Conservation (phyloP, 2,888 invertebrate species). For the Sabatieria punctata region DNA sequence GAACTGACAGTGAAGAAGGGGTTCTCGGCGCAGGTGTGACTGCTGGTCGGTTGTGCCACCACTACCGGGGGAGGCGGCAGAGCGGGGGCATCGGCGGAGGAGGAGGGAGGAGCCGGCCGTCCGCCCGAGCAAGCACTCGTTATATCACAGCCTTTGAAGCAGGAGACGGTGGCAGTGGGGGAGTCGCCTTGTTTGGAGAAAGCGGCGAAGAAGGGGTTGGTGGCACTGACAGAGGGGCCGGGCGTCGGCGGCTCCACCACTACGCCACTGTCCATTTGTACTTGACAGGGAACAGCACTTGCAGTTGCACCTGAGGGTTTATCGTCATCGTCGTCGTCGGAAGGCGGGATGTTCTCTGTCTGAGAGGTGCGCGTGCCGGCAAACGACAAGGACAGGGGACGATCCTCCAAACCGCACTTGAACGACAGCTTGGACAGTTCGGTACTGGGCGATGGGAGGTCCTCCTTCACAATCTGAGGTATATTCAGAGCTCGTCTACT, state of each 20-base stretch:
- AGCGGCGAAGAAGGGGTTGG: constrained; percentile 10
- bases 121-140: constrained; percentile 16
- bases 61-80: not conserved
- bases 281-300: not conserved
- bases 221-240: not conserved
- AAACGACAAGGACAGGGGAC: not conserved
- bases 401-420: too few species aligned
- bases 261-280: not conserved
- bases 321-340: not conserved
- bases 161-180: not conserved
- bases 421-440: constrained; percentile 20
- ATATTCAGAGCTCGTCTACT: constrained; percentile 6
- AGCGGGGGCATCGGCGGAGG: not conserved
- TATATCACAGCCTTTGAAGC: not conserved
- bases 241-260: not conserved
- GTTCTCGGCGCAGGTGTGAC: too few species aligned
- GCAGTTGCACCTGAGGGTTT: not conserved
- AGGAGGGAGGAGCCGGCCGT: constrained; percentile 10
- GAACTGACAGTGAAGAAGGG: too few species aligned
- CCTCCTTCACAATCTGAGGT: constrained; percentile 10
- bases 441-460: constrained; percentile 28
- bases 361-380: not conserved
- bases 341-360: too few species aligned
- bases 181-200: not conserved
- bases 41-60: too few species aligned